Evolutionary conservation across 2,113 vertebrate species (phyloP).

Genomic region (Phocoena sinus): DNA sequence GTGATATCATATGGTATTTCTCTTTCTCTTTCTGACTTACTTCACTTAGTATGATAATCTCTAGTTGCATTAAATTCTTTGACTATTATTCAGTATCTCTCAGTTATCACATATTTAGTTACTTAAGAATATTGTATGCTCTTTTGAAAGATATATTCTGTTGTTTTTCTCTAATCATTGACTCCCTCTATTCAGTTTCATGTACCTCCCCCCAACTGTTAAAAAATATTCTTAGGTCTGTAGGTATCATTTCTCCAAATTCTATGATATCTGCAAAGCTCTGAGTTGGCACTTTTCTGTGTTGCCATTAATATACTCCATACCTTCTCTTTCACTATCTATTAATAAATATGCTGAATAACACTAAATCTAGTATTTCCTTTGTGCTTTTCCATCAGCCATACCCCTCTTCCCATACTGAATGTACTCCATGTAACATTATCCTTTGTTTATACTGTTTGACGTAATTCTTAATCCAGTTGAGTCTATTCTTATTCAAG

Average conservation of each 20-base stretch:
- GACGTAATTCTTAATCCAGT: not conserved
- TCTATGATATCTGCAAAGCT: not conserved
- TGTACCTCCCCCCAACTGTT: not conserved
- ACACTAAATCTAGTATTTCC: not conserved
- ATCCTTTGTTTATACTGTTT: not conserved
- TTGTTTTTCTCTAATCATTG: not conserved
- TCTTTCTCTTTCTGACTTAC: not conserved
- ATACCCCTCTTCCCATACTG: not conserved
- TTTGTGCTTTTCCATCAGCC: constrained; percentile 6
- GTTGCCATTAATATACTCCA: not conserved
- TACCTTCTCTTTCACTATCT: not conserved
- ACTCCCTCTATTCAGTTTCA: not conserved
- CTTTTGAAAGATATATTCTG: not conserved
- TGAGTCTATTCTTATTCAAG: not conserved
- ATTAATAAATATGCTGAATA: not conserved
- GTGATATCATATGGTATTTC: not conserved
- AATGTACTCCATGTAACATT: not conserved
- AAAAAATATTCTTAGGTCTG: not conserved
- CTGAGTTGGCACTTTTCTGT: not conserved
- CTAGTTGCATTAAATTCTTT: not conserved
- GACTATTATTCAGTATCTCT: not conserved
- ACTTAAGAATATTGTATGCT: not conserved
- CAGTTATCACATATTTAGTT: not conserved
- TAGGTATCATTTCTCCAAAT: not conserved
- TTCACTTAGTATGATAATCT: not conserved